phyloP scores from a whole-genome alignment of 2,888 invertebrate genomes.

The Sipunculus nudus region DNA sequence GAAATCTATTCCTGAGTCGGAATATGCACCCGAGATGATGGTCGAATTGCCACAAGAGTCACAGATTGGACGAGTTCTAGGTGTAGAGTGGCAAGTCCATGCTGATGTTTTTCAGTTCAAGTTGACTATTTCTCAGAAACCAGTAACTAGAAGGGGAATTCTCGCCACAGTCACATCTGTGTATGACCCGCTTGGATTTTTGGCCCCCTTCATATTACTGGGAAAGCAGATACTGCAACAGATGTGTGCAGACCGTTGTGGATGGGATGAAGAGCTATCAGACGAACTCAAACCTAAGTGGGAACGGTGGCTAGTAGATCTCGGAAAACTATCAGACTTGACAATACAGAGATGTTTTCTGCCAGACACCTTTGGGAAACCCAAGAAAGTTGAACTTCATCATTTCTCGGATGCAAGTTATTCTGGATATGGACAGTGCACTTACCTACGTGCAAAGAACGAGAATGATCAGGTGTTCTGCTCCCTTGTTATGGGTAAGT shows the following conservation, averaged over 20 bases:
- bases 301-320: conserved; percentile 11
- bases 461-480: conserved; percentile 10
- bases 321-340: not conserved
- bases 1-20: conserved; percentile 2
- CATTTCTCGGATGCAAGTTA: conserved; percentile 25
- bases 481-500: conserved; percentile 17
- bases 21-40: not conserved
- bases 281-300: not conserved
- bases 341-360: not conserved
- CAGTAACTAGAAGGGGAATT: conserved; percentile 13
- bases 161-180: conserved; percentile 13
- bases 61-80: conserved; percentile 2
- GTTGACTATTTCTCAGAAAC: not conserved
- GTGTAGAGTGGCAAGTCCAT: conserved; percentile 1
- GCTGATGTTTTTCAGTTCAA: conserved; percentile 8
- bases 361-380: not conserved
- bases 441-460: conserved; percentile 9
- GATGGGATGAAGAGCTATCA: conserved; percentile 17
- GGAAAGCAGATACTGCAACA: conserved; percentile 14
- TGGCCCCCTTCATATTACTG: conserved; percentile 61
- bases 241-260: not conserved
- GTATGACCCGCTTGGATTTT: conserved; percentile 57
- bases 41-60: not conserved
- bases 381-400: conserved; percentile 7
- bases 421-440: conserved; percentile 22